Conservation (phyloP, 2,797 vertebrate species). For the Pempheris klunzingeri region DNA sequence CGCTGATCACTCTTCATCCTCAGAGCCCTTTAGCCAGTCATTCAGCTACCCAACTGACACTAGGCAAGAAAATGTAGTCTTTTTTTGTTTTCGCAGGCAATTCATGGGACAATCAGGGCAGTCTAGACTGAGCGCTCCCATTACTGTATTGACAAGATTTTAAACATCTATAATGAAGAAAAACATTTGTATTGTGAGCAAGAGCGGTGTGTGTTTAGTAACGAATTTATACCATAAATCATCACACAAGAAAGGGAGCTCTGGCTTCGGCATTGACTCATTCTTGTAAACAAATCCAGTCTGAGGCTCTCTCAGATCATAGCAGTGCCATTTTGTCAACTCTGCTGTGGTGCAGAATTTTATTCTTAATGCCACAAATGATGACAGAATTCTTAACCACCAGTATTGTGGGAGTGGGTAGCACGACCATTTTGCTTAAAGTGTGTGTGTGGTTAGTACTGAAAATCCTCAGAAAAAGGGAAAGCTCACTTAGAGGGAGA, state of each 20-base stretch:
- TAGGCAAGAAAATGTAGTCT: background rate
- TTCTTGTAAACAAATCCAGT: constrained; percentile 53
- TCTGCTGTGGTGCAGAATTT: constrained; percentile 9
- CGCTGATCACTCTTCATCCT: constrained; percentile 40
- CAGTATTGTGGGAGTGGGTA: constrained; percentile 27
- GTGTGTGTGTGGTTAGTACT: constrained; percentile 1
- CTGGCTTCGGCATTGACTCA: constrained; percentile 26
- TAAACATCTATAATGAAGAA: constrained; percentile 48
- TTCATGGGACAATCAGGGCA: constrained; percentile 14
- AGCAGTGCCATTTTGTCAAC: constrained; percentile 37
- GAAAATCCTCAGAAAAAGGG: background rate
- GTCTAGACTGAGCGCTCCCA: constrained; percentile 8
- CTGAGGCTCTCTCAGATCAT: constrained; percentile 35
- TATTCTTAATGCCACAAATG: constrained; percentile 24
- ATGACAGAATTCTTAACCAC: constrained; percentile 28
- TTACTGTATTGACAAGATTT: constrained; percentile 46
- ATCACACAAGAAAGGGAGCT: constrained; percentile 20
- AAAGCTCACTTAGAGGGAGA: background rate
- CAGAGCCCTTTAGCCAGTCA: constrained; percentile 54
- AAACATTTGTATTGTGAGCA: constrained; percentile 28
- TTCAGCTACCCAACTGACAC: constrained; percentile 52
- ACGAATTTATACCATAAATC: constrained; percentile 51
- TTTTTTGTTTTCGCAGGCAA: constrained; percentile 35
- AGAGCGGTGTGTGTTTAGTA: constrained; percentile 18
- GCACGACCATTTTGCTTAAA: constrained; percentile 39